Percentiles rank a stretch among this genome's conserved stretches.
phyloP scores from a whole-genome alignment of 2,113 vertebrate species.

The Hypanus sabinus region DNA sequence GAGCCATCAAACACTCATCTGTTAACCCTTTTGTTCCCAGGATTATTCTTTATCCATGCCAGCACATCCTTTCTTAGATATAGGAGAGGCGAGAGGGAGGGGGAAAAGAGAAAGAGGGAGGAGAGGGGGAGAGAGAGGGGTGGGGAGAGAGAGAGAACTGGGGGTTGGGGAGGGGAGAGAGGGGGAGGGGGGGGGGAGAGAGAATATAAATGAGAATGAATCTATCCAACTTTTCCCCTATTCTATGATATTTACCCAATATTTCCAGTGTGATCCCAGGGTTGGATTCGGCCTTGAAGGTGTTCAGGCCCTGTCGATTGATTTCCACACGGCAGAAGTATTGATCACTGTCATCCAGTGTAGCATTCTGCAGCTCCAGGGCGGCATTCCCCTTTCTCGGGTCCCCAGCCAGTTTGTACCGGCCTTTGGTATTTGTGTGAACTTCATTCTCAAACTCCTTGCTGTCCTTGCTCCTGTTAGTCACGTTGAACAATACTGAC shows the following conservation, averaged over 20 bases:
- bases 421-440: background rate
- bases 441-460: background rate
- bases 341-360: background rate
- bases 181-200: too few relatives aligned
- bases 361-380: background rate
- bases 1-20: too few relatives aligned
- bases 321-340: constrained; percentile 27
- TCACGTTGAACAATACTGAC: background rate
- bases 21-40: too few relatives aligned
- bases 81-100: too few relatives aligned
- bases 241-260: background rate
- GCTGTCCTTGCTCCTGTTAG: background rate
- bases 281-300: background rate
- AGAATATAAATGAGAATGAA: background rate
- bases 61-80: too few relatives aligned
- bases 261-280: background rate
- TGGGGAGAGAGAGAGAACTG: too few relatives aligned
- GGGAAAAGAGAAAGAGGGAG: too few relatives aligned
- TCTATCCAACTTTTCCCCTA: background rate
- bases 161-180: too few relatives aligned
- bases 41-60: too few relatives aligned
- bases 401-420: background rate
- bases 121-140: too few relatives aligned
- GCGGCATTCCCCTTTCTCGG: background rate
- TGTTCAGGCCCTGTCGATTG: background rate